Conservation (phyloP, 1,140 invertebrate genomes). For the Papilio glaucus region DNA sequence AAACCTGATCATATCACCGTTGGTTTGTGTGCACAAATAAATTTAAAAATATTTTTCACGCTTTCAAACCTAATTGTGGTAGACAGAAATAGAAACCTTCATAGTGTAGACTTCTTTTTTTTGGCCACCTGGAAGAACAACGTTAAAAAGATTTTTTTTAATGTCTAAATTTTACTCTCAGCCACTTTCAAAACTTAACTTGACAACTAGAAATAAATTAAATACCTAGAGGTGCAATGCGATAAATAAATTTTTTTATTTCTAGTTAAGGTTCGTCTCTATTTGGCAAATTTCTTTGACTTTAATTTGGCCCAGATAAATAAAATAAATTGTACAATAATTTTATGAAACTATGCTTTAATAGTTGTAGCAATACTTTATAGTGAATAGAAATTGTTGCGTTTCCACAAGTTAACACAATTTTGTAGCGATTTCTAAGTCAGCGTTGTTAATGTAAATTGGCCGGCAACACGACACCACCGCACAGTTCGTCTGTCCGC, state of each 20-base stretch:
- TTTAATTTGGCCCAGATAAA: no score
- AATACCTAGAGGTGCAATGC: neutral
- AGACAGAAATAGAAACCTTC: neutral
- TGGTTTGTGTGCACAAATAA: no score
- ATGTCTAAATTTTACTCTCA: neutral
- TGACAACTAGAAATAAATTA: no score
- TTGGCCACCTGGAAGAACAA: neutral
- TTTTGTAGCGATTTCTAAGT: constrained; percentile 33
- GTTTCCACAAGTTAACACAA: constrained; percentile 14
- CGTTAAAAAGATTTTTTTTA: no score
- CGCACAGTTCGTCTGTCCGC: neutral
- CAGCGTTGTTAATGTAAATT: constrained; percentile 35
- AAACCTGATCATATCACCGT: neutral
- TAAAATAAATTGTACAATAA: neutral
- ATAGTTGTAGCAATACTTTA: neutral
- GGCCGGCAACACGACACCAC: constrained; percentile 26
- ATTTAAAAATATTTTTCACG: no score
- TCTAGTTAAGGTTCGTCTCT: neutral
- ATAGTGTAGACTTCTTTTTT: neutral
- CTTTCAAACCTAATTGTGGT: neutral
- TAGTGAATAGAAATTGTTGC: constrained; percentile 24
- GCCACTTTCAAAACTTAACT: neutral
- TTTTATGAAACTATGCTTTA: neutral
- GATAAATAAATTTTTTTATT: neutral
- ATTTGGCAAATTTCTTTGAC: neutral